Evolutionary conservation across 1,140 invertebrate genomes (phyloP).

Genomic region (Drosophila albomicans): DNA sequence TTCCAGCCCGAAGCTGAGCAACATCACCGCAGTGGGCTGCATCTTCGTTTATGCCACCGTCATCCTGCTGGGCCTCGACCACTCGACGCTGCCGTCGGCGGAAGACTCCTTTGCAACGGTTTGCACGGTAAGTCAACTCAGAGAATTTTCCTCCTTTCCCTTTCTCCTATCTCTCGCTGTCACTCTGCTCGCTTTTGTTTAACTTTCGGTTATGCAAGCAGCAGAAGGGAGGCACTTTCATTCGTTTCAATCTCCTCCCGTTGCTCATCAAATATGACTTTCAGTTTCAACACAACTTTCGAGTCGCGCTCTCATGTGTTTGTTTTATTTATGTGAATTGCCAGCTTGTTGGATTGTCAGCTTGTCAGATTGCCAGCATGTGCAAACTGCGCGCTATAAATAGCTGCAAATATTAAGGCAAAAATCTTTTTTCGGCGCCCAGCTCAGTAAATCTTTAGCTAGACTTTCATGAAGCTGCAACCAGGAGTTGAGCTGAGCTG

Average conservation of each 20-base stretch:
- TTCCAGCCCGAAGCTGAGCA: slow-evolving; percentile 98
- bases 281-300: slow-evolving; percentile 73
- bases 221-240: slow-evolving; percentile 3
- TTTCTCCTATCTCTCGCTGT: neutral
- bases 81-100: slow-evolving; percentile 89
- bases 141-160: slow-evolving; percentile 83
- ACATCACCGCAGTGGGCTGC: slow-evolving; percentile 97
- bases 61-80: slow-evolving; percentile 94
- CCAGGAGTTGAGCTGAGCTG: neutral
- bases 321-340: slow-evolving; percentile 53
- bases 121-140: slow-evolving; percentile 89
- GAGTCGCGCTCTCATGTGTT: slow-evolving; percentile 59
- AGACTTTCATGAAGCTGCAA: neutral
- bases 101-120: slow-evolving; percentile 91
- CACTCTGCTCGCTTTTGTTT: slow-evolving; percentile 58
- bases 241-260: neutral
- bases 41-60: slow-evolving; percentile 97
- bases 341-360: slow-evolving; percentile 12
- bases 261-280: slow-evolving; percentile 78
- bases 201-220: slow-evolving; percentile 74
- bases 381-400: slow-evolving; percentile 32
- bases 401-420: slow-evolving; percentile 40
- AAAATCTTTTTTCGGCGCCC: slow-evolving; percentile 21
- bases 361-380: slow-evolving; percentile 23
- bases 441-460: slow-evolving; percentile 46